These are phyloP conservation scores for Lasioglossum albipes DNA, from an alignment of 1,140 invertebrate genomes.

Conservation along the genomic window DNA sequence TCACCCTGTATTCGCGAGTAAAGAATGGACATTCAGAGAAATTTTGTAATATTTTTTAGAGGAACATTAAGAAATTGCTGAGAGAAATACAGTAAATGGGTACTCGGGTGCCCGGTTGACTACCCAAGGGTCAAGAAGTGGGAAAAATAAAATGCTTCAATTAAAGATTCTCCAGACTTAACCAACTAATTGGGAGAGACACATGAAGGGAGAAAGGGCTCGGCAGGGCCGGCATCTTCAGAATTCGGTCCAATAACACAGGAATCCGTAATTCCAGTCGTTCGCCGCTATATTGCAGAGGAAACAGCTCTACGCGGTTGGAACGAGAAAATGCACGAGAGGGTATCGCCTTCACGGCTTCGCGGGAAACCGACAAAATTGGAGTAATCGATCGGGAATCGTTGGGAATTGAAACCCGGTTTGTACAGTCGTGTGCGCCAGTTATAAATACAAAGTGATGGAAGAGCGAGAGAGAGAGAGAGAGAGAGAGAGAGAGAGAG, in stretches of 20 bases:
- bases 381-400: constrained; percentile 56
- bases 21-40: no score
- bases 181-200: background rate
- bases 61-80: no score
- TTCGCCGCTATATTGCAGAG: background rate
- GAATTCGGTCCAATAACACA: background rate
- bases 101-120: no score
- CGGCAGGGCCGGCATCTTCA: background rate
- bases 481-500: constrained; percentile 14
- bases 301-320: background rate
- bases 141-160: no score
- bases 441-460: constrained; percentile 41
- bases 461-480: background rate
- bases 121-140: no score
- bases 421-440: constrained; percentile 14
- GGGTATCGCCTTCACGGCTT: constrained; percentile 19
- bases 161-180: background rate
- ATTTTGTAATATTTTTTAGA: no score
- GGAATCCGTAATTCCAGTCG: background rate
- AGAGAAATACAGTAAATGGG: no score
- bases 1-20: no score
- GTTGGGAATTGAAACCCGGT: constrained; percentile 49
- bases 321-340: constrained; percentile 7
- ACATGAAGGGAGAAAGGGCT: background rate
- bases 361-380: constrained; percentile 48